A percentile compares a stretch with the other conserved stretches of the same genome.
Conservation (phyloP, 2,797 vertebrate genomes). For the Myripristis murdjan region DNA sequence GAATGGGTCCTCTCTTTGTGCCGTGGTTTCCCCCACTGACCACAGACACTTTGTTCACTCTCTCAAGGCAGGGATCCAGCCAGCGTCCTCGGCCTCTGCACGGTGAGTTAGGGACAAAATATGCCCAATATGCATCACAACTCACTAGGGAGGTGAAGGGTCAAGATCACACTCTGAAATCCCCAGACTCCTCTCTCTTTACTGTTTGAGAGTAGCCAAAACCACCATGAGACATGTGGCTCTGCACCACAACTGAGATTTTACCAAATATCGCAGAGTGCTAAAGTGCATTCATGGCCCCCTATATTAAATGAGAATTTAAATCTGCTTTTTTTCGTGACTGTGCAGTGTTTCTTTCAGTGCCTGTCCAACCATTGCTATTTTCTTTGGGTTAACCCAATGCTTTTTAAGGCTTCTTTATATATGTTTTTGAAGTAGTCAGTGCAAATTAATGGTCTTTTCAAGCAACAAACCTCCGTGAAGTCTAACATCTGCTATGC, state of each 20-base stretch:
- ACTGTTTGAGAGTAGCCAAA: slow-evolving; percentile 62
- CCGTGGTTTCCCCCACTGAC: slow-evolving; percentile 48
- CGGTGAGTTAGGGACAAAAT: slow-evolving; percentile 65
- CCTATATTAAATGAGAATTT: slow-evolving; percentile 36
- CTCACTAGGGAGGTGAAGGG: slow-evolving; percentile 49
- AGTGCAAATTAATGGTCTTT: slow-evolving; percentile 69
- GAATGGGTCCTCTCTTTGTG: slow-evolving; percentile 63
- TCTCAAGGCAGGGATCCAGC: slow-evolving; percentile 68
- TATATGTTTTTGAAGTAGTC: slow-evolving; percentile 62
- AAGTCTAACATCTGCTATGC: slow-evolving; percentile 80
- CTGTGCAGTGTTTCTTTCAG: slow-evolving; percentile 38
- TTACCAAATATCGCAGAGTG: slow-evolving; percentile 41
- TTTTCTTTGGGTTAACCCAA: slow-evolving; percentile 67
- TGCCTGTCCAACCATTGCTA: slow-evolving; percentile 42
- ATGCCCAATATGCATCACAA: slow-evolving; percentile 61
- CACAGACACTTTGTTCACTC: slow-evolving; percentile 77
- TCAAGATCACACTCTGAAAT: slow-evolving; percentile 57
- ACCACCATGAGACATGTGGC: slow-evolving; percentile 74
- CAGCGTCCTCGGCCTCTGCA: slow-evolving; percentile 39
- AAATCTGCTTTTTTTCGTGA: slow-evolving; percentile 33
- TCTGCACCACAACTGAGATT: slow-evolving; percentile 56
- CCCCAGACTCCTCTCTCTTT: slow-evolving; percentile 43
- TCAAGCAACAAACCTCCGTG: slow-evolving; percentile 80
- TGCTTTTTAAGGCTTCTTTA: slow-evolving; percentile 50
- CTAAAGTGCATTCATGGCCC: slow-evolving; percentile 38